Percentiles rank a stretch among this genome's conserved stretches.
phyloP scores from a whole-genome alignment of 2,113 vertebrate genomes.

The Cheirogaleus medius region DNA sequence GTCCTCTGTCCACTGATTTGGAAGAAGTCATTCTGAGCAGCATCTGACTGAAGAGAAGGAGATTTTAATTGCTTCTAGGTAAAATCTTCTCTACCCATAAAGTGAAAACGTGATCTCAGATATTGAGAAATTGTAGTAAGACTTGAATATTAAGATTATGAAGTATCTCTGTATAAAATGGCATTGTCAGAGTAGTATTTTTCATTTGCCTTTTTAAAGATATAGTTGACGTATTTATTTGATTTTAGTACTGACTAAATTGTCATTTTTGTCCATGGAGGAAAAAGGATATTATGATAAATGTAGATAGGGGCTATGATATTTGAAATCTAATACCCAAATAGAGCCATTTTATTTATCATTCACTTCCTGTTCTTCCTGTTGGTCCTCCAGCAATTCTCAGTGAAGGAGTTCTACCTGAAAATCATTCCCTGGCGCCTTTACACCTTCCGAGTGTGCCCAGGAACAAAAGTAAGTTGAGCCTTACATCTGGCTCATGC shows the following conservation, averaged over 20 bases:
- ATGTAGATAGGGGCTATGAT: neutral
- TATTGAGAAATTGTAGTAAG: neutral
- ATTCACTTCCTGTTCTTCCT: conserved; percentile 48
- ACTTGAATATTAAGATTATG: neutral
- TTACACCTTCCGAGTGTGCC: conserved; percentile 98
- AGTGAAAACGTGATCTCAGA: neutral
- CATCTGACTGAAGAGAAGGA: neutral
- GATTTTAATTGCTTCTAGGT: neutral
- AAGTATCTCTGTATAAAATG: neutral
- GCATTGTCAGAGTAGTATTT: neutral
- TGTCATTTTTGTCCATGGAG: neutral
- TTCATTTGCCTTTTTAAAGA: neutral
- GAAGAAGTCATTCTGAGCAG: neutral
- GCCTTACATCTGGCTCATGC: neutral
- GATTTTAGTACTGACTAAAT: neutral
- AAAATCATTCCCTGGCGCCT: conserved; percentile 99
- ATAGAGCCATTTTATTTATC: conserved; percentile 56
- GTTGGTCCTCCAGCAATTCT: conserved; percentile 93
- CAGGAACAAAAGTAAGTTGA: conserved; percentile 95
- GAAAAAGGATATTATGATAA: neutral
- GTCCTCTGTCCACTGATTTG: neutral
- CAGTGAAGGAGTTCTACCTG: conserved; percentile 99
- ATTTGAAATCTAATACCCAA: neutral
- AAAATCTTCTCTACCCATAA: neutral
- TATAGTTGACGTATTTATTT: neutral